phyloP scores from a whole-genome alignment of 2,797 vertebrate genomes.

The Macropodus opercularis region DNA sequence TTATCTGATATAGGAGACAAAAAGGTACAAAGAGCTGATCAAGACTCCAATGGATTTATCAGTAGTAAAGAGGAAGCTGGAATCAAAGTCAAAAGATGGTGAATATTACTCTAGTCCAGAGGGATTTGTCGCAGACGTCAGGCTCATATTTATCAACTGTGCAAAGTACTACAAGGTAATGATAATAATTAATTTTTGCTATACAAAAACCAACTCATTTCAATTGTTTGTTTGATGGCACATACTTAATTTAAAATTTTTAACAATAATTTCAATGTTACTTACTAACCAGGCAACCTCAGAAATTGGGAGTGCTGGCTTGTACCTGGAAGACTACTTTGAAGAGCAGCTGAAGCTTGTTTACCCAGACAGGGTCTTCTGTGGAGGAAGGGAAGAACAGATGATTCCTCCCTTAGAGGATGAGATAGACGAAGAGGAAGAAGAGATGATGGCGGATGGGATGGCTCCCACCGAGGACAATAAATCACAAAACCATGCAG shows the following conservation, averaged over 20 bases:
- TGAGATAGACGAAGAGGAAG: slow-evolving; percentile 83
- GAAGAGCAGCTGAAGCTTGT: slow-evolving; percentile 90
- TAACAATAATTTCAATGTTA: neutral
- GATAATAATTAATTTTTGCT: no score
- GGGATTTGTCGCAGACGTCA: slow-evolving; percentile 89
- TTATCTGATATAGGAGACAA: slow-evolving; percentile 72
- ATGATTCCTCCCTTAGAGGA: slow-evolving; percentile 87
- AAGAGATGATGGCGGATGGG: slow-evolving; percentile 72
- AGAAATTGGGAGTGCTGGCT: slow-evolving; percentile 92
- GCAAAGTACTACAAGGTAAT: slow-evolving; percentile 95
- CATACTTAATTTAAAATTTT: no score
- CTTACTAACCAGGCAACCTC: slow-evolving; percentile 85
- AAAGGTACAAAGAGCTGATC: slow-evolving; percentile 94
- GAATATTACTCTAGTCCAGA: slow-evolving; percentile 84
- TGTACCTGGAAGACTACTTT: slow-evolving; percentile 92
- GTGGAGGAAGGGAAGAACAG: slow-evolving; percentile 86
- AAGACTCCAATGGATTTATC: slow-evolving; percentile 96
- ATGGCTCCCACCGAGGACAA: slow-evolving; percentile 48
- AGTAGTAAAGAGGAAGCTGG: slow-evolving; percentile 87
- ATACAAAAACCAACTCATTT: no score
- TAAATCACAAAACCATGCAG: slow-evolving; percentile 28
- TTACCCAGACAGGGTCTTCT: slow-evolving; percentile 87
- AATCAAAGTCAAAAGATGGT: slow-evolving; percentile 80
- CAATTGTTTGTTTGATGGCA: no score
- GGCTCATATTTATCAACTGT: slow-evolving; percentile 97